Percentiles rank a stretch among this genome's conserved stretches.
These are phyloP conservation scores for Chymomyza amoena DNA, from an alignment of 2,888 invertebrate genomes.

Conservation along the genomic window DNA sequence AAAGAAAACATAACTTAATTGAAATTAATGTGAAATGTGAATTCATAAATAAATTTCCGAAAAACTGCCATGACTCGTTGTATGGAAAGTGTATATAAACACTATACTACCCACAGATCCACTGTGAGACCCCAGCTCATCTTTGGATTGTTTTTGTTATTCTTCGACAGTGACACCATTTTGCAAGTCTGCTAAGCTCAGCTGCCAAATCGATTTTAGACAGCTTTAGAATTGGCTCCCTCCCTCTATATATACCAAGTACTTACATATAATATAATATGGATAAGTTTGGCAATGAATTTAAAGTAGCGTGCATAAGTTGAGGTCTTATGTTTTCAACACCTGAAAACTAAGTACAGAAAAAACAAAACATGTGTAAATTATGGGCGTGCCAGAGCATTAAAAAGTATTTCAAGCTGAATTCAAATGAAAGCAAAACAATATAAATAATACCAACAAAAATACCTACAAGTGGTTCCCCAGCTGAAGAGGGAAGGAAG, in stretches of 20 bases:
- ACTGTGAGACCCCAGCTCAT: background rate
- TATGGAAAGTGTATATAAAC: background rate
- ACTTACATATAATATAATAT: background rate
- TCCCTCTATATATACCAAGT: background rate
- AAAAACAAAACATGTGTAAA: constrained; percentile 34
- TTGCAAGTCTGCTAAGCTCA: background rate
- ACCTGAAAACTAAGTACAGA: constrained; percentile 15
- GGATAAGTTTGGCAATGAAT: background rate
- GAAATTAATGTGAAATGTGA: background rate
- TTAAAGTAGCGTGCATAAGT: background rate
- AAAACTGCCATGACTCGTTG: background rate
- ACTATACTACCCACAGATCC: background rate
- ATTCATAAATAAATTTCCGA: background rate
- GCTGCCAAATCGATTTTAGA: background rate
- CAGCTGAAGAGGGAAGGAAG: background rate
- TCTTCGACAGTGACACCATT: background rate
- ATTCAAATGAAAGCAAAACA: constrained; percentile 35
- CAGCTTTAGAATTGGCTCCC: background rate
- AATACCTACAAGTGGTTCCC: background rate
- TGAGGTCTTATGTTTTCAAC: constrained; percentile 11
- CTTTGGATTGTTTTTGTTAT: background rate
- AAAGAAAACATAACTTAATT: background rate
- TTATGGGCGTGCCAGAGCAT: constrained; percentile 31
- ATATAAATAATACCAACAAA: background rate
- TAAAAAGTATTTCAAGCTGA: constrained; percentile 23